These are phyloP conservation scores for Oxytorus armatus DNA, from an alignment of 2,888 invertebrate species.

Conservation along the genomic window DNA sequence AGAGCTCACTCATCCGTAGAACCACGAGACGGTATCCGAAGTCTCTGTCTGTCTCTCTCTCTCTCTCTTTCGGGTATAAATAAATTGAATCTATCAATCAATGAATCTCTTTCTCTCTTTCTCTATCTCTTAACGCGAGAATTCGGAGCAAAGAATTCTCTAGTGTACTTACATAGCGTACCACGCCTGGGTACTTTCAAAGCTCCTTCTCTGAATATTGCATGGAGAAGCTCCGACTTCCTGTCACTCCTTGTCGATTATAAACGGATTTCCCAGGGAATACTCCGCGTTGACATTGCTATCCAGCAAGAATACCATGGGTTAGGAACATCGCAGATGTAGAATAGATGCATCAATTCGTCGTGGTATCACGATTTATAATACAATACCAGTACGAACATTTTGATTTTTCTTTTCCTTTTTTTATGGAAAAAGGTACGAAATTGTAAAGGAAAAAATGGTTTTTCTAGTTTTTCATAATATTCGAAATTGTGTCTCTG, in stretches of 20 bases:
- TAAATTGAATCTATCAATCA: too few species aligned
- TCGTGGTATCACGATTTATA: not conserved
- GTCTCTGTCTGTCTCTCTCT: not conserved
- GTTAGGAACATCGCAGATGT: constrained; percentile 3
- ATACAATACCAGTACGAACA: too few species aligned
- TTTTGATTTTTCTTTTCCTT: too few species aligned
- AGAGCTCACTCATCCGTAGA: constrained; percentile 2
- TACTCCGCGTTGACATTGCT: constrained; percentile 45
- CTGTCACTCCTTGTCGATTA: constrained; percentile 57
- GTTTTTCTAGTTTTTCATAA: too few species aligned
- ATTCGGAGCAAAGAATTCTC: too few species aligned
- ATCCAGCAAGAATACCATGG: constrained; percentile 31
- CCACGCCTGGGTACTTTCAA: not conserved
- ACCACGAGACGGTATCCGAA: constrained; percentile 30
- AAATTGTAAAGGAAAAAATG: too few species aligned
- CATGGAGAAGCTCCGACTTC: constrained; percentile 57
- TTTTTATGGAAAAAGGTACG: too few species aligned
- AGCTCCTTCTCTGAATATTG: constrained; percentile 60
- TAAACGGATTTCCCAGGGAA: constrained; percentile 49
- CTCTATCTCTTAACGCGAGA: not conserved
- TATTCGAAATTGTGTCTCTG: too few species aligned
- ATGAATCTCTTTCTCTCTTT: not conserved
- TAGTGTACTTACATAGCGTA: not conserved
- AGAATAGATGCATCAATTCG: not conserved
- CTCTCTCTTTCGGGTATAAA: constrained; percentile 8